Base-by-base conservation (phyloP, 2,797 vertebrate genomes). In the Erethizon dorsatum region DNA sequence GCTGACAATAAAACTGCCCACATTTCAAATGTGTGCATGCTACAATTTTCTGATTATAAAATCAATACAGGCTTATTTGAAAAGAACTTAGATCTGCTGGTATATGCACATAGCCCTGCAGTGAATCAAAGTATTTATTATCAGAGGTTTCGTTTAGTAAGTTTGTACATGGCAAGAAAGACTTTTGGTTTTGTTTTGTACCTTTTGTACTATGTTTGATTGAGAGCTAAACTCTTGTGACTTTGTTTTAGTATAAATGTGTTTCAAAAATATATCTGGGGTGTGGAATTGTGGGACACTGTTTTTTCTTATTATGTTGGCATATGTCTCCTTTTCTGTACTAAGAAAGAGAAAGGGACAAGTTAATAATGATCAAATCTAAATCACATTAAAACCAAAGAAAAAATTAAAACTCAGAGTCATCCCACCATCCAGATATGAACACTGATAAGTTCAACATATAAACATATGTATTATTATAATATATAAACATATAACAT, bases 21-120 rank as follows among this genome's bases (percentile, higher is more conserved):
- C 31, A 33, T 96, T 90, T 96, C 79, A 97, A 95, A 95, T 85
- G 83, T 26, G 3, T 87, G 50, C 83, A 57, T 83, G 83, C 83
- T 95, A 78, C 59, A 89, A 89, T 95, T 95, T 97, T 92, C 83
- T 95, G 85, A 96, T 91, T 61, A 83, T 80, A 97, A 97, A 97
- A 92, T 97, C 97, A 96, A 96, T 96, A 86, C n/a, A n/a, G 20
- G 18, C 80, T 94, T 97, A 92, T 93, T 83, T 92, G 82, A 86
- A 28, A 59, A 90, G 82, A 79, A 61, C 90, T 89, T 73, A 78
- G 47, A 94, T 89, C 69, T 84, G 83, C 95, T 84, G 83, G 52
- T 85, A 86, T 80, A 56, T 50, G 82, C 90, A 88, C 56, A 33
- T 71, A 78, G 28, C 57, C n/a, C 79, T 71, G 59, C 90, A 83